Conservation (phyloP, 2,797 vertebrate genomes). For the Alauda arvensis region DNA sequence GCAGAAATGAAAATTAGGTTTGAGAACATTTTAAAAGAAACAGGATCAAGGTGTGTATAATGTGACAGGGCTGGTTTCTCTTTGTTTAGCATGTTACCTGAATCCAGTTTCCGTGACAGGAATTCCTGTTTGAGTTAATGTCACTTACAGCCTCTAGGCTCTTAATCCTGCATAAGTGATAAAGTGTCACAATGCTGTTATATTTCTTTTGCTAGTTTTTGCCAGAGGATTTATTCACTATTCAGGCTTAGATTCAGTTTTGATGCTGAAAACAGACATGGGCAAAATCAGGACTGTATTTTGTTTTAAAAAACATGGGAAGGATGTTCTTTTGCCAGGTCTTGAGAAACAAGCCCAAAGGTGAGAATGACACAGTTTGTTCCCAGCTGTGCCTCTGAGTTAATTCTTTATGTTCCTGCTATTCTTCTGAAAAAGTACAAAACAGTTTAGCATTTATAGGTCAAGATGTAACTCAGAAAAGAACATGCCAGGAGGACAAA, state of each 20-base stretch:
- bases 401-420: background rate
- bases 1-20: background rate
- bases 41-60: background rate
- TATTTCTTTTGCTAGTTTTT: background rate
- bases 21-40: background rate
- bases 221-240: background rate
- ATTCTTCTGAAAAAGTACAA: background rate
- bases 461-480: conserved; percentile 8
- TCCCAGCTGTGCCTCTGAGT: background rate
- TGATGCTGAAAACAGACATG: conserved; percentile 13
- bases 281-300: background rate
- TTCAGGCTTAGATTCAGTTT: background rate
- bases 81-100: background rate
- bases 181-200: background rate
- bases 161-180: conserved; percentile 26
- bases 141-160: background rate
- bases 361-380: background rate
- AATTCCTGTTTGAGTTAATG: background rate
- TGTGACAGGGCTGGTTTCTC: background rate
- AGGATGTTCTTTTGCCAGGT: background rate
- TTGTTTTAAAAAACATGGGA: background rate
- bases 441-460: background rate
- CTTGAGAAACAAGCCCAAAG: background rate
- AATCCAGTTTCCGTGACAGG: background rate
- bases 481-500: background rate